Base-by-base conservation (phyloP, 1,140 invertebrate genomes). In the Maconellicoccus hirsutus region DNA sequence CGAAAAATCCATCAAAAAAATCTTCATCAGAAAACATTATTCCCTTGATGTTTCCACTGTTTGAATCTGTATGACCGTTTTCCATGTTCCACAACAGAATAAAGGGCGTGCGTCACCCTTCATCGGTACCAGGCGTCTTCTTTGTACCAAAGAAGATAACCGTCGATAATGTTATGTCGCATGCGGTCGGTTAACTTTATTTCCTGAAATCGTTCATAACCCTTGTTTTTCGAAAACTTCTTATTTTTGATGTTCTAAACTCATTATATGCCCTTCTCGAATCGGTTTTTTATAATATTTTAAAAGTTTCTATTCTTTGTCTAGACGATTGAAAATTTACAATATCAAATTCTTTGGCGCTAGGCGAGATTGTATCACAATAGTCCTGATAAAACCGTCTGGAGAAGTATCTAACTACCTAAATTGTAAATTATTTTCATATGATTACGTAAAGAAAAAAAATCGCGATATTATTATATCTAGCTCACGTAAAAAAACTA, bases 101-200 rank as follows among this genome's bases (percentile, higher is more conserved):
- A n/a, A 66, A 26, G 61, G 61, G 61, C 61, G 61, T 66, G 25
- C 61, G 61, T 19, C 61, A 66, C 61, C 61, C 61, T 66, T 66
- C 25, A 23, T 66, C 61, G 22, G 61, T 66, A 66, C 61, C 61
- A 66, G 61, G 61, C 25, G 10, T 66, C 22, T 66, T 66, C 61
- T 66, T 66, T 66, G 61, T 66, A 66, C 61, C 25, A 26, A 4
- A 66, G 25, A 66, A 26, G 61, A 66, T 25, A 66, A 66, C 61
- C 61, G 61, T 66, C 61, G 61, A 66, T 66, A 66, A 23, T 66
- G 25, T 66, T 66, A 66, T 66, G 61, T 66, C 61, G 61, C 61
- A 66, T 66, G 61, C 61, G 61, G 61, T 22, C 25, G 61, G 61
- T 66, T 66, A 66, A 66, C 19, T 66, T 23, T 16, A 66, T 66